These are phyloP conservation scores for Rhinogobius similis DNA, from an alignment of 2,113 vertebrate species.

Conservation along the genomic window DNA sequence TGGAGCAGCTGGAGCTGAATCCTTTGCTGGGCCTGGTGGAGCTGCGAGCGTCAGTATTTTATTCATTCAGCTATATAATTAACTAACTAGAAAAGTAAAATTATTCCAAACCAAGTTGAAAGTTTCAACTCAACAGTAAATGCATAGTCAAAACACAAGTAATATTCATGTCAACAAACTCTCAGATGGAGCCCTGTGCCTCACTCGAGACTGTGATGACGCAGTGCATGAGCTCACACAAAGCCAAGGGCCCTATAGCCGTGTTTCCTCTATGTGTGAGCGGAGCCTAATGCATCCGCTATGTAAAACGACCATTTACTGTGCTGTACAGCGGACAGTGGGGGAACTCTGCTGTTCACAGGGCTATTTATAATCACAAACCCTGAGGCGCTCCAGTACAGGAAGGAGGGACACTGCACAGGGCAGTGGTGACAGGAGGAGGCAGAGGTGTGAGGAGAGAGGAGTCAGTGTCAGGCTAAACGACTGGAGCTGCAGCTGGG, in stretches of 20 bases:
- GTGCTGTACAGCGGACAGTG: slow-evolving; percentile 29
- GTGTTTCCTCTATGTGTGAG: slow-evolving; percentile 25
- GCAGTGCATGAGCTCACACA: slow-evolving; percentile 25
- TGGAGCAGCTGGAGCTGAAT: too few relatives aligned
- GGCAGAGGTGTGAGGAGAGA: slow-evolving; percentile 14
- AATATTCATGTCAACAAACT: slow-evolving; percentile 19
- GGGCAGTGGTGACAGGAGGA: slow-evolving; percentile 33
- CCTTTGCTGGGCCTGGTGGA: too few relatives aligned
- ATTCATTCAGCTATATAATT: too few relatives aligned
- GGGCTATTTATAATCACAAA: slow-evolving; percentile 59
- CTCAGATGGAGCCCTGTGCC: slow-evolving; percentile 28
- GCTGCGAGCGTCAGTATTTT: too few relatives aligned
- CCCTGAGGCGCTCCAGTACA: slow-evolving; percentile 4
- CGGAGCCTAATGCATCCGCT: slow-evolving; percentile 37
- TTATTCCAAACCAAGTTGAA: too few relatives aligned
- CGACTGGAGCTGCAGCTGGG: slow-evolving; percentile 40
- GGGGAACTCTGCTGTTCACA: slow-evolving; percentile 45
- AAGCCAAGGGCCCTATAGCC: slow-evolving; percentile 30
- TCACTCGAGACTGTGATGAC: slow-evolving; percentile 38
- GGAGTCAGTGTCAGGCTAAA: slow-evolving; percentile 13
- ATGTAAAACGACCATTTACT: slow-evolving; percentile 37
- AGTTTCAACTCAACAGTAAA: neutral
- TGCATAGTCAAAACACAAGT: neutral
- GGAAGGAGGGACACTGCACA: slow-evolving; percentile 15
- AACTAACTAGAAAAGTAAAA: too few relatives aligned